Evolutionary conservation across 2,797 vertebrate genomes (phyloP).

Genomic region (Spinibarbus caldwelli): DNA sequence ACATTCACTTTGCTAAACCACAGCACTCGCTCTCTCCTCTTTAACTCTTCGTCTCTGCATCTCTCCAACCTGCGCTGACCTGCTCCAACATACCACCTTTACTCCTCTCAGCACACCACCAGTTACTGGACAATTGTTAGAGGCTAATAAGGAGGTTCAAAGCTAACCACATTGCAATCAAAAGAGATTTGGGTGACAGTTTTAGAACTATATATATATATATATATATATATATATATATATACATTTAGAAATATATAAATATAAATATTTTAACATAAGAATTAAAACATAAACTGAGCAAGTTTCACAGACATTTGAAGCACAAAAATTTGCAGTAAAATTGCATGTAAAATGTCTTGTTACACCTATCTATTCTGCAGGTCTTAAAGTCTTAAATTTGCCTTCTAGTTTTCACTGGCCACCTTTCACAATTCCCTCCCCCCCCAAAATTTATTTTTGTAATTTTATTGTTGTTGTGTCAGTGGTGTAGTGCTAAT

Average conservation of each 20-base stretch:
- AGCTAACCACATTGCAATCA: background rate
- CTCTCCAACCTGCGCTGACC: background rate
- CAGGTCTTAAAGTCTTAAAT: no score
- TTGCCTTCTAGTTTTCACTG: background rate
- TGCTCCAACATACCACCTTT: background rate
- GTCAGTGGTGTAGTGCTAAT: background rate
- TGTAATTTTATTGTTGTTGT: background rate
- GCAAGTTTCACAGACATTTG: no score
- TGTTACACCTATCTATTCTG: no score
- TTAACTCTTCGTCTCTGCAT: conserved; percentile 35
- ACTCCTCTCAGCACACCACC: conserved; percentile 11
- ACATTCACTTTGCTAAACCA: conserved; percentile 34
- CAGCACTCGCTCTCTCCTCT: conserved; percentile 19
- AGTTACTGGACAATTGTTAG: conserved; percentile 2
- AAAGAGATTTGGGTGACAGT: background rate
- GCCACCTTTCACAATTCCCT: background rate
- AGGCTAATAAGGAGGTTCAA: background rate
- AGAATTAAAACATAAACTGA: no score
- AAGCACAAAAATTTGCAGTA: no score
- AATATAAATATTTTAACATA: background rate
- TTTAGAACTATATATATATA: background rate
- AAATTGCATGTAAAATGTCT: no score
- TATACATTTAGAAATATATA: background rate
- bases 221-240: background rate
- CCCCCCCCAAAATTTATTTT: no score